These are phyloP conservation scores for Scaptomyza graminum DNA, from an alignment of 1,140 invertebrate genomes.

Conservation along the genomic window DNA sequence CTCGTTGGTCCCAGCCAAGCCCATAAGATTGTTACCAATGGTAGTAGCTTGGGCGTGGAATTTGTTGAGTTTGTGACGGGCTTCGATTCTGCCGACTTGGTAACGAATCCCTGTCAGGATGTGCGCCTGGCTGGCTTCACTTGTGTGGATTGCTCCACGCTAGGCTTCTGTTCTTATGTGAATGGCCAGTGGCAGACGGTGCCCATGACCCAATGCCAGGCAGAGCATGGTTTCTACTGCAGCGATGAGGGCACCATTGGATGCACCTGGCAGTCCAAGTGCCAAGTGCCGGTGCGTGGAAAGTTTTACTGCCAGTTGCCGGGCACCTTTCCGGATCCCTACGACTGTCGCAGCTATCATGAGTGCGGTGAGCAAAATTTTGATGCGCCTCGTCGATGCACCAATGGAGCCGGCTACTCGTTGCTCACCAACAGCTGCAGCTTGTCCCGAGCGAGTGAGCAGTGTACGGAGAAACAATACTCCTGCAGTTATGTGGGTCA, in stretches of 20 bases:
- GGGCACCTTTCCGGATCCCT: slow-evolving; percentile 81
- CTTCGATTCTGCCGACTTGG: slow-evolving; percentile 29
- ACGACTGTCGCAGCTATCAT: slow-evolving; percentile 80
- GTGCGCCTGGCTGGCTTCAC: slow-evolving; percentile 60
- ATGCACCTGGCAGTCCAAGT: slow-evolving; percentile 62
- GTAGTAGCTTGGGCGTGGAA: slow-evolving; percentile 25
- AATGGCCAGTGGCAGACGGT: slow-evolving; percentile 61
- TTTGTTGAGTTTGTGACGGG: slow-evolving; percentile 10
- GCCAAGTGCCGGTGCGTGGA: slow-evolving; percentile 56
- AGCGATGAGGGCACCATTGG: slow-evolving; percentile 65
- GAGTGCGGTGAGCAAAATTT: slow-evolving; percentile 64
- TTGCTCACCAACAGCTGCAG: slow-evolving; percentile 49
- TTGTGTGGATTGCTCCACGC: slow-evolving; percentile 62
- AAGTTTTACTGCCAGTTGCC: slow-evolving; percentile 67
- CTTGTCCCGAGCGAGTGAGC: slow-evolving; percentile 43
- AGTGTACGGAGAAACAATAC: slow-evolving; percentile 60
- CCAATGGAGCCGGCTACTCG: slow-evolving; percentile 63
- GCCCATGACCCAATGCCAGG: slow-evolving; percentile 50
- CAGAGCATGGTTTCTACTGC: slow-evolving; percentile 65
- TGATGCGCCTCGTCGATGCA: slow-evolving; percentile 56
- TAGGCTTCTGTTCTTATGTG: slow-evolving; percentile 61
- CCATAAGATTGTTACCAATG: not conserved
- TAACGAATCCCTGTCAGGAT: slow-evolving; percentile 63
- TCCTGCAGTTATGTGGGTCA: slow-evolving; percentile 59
- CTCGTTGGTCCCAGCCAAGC: slow-evolving; percentile 1